Evolutionary conservation across 2,797 vertebrate genomes (phyloP), one percentile per base, ranked within the genome.

Genomic region (Pygocentrus nattereri): DNA sequence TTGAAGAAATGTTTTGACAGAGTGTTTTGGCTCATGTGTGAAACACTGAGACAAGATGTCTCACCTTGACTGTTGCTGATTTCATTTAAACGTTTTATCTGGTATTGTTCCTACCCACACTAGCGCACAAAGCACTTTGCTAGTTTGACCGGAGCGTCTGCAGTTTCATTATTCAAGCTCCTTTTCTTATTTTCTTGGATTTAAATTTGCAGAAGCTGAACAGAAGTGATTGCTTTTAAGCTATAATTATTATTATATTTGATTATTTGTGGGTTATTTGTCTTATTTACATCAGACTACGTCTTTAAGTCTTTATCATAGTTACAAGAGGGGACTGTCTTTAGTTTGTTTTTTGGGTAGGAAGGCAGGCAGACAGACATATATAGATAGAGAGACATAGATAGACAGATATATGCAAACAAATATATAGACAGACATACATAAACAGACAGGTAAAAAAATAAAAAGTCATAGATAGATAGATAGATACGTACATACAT

Each of bases 21-120:
- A 27, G 62, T 81, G 41, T 81, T 76, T 81, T 81, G 80, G 68
- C 56, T 81, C 52, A 30, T 47, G 34, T 75, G 62, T 75, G 64
- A 47, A 59, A 67, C 56, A 25, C 73, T 16, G 27, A 76, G 74
- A 82, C 58, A 44, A 19, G 34, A 77, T 27, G 50, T 76, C 80
- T 82, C 80, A 41, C 50, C 65, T 76, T 34, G 74, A 34, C 56
- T 49, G 34, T 71, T 82, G 47, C 62, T 49, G 73, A 81, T 76
- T 70, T 75, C 61, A 41, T 76, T 69, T 15, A n/a, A 50, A 21
- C 49, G 62, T 76, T 81, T 68, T 44, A 52, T 76, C 41, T 70
- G 49, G 21, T 30, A n/a, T 74, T 74, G 31, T 74, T 58, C 27
- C 38, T n/a, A 5, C 12, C 58, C 38, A 47, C 70, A 21, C 62